Percentiles rank a stretch among this genome's conserved stretches.
Conservation (phyloP, 1,140 invertebrate species). For the Drosophila sulfurigaster region DNA sequence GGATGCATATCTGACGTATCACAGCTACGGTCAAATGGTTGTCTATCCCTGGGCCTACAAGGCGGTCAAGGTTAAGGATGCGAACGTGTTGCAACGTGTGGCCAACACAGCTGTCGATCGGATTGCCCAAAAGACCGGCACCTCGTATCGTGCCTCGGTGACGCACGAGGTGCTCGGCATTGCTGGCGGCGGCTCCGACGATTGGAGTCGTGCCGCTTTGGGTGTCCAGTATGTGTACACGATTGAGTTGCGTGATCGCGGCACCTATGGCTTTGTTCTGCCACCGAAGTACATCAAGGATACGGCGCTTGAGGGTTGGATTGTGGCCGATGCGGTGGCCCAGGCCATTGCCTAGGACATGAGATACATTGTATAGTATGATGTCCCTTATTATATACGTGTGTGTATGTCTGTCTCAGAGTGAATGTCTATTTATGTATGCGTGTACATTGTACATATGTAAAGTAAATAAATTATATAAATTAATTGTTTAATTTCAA, state of each 20-base stretch:
- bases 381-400: neutral
- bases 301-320: slow-evolving; percentile 93
- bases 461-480: slow-evolving; percentile 42
- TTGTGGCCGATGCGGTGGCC: slow-evolving; percentile 91
- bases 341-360: slow-evolving; percentile 70
- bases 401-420: neutral
- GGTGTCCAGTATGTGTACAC: slow-evolving; percentile 95
- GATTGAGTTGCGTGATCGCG: slow-evolving; percentile 94
- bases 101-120: slow-evolving; percentile 87
- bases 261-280: slow-evolving; percentile 94
- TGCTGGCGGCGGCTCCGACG: slow-evolving; percentile 93
- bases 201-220: slow-evolving; percentile 93
- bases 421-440: slow-evolving; percentile 16
- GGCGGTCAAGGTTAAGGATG: slow-evolving; percentile 86
- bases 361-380: neutral
- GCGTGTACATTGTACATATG: slow-evolving; percentile 46
- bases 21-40: slow-evolving; percentile 90
- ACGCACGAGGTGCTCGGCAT: slow-evolving; percentile 88
- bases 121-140: slow-evolving; percentile 69
- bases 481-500: slow-evolving; percentile 12
- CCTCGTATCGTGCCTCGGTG: slow-evolving; percentile 60
- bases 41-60: slow-evolving; percentile 90
- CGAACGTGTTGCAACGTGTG: slow-evolving; percentile 89
- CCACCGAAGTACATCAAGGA: slow-evolving; percentile 92
- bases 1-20: slow-evolving; percentile 88